Evolutionary conservation across 2,113 vertebrate genomes (phyloP).

Genomic region (Cheirogaleus medius): DNA sequence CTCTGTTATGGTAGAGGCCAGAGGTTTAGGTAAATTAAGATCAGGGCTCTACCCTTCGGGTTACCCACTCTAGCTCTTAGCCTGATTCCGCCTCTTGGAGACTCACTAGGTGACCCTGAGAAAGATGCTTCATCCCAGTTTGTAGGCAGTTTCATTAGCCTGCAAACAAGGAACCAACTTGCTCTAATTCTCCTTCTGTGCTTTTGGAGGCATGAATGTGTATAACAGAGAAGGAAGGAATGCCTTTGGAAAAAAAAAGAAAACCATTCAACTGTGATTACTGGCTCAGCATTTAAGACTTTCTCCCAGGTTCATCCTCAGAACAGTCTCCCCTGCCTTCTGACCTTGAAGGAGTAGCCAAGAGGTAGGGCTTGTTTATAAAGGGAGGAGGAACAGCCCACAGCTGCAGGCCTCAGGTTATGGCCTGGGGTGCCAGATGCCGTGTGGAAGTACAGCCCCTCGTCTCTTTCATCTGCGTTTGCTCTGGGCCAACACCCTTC

Average conservation of each 20-base stretch:
- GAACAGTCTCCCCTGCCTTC: not conserved
- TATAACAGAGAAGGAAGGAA: not conserved
- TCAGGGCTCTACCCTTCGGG: not conserved
- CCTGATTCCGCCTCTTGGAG: not conserved
- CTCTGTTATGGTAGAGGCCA: not conserved
- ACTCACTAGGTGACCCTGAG: not conserved
- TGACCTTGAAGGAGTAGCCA: slow-evolving; percentile 53
- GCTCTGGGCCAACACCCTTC: not conserved
- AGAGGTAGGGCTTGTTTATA: slow-evolving; percentile 32
- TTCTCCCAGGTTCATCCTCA: slow-evolving; percentile 43
- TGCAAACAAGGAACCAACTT: not conserved
- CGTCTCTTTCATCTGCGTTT: slow-evolving; percentile 18
- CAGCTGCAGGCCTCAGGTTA: slow-evolving; percentile 54
- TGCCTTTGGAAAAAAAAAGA: slow-evolving; percentile 14
- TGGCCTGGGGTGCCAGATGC: not conserved
- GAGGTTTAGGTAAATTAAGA: not conserved
- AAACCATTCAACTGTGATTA: not conserved
- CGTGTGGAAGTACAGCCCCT: not conserved
- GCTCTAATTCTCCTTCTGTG: not conserved
- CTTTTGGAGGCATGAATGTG: not conserved
- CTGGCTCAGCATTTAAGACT: slow-evolving; percentile 63
- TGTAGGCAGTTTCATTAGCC: not conserved
- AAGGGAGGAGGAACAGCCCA: not conserved
- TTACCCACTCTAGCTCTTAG: not conserved
- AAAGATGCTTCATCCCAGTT: not conserved